A percentile compares a stretch with the other conserved stretches of the same genome.
Conservation (phyloP, 2,113 vertebrate species). For the Archocentrus centrarchus region DNA sequence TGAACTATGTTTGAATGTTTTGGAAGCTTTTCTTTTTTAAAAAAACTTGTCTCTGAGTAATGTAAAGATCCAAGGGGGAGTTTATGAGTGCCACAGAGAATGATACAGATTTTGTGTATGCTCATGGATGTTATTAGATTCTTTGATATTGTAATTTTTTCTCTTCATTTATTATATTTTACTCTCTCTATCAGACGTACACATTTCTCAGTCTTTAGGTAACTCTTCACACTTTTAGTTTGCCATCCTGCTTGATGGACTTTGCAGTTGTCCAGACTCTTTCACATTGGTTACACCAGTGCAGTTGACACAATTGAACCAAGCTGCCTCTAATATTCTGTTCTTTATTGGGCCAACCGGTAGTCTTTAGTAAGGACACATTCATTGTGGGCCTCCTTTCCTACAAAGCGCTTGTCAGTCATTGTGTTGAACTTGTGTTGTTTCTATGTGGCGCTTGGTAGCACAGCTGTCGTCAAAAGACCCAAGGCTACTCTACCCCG, state of each 20-base stretch:
- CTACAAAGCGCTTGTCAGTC: constrained; percentile 80
- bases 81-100: neutral
- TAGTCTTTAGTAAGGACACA: constrained; percentile 72
- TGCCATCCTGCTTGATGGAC: constrained; percentile 5
- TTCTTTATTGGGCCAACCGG: constrained; percentile 67
- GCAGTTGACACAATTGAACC: constrained; percentile 39
- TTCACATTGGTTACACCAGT: constrained; percentile 23
- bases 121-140: neutral
- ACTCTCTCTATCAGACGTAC: neutral
- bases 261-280: constrained; percentile 37
- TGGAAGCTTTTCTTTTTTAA: neutral
- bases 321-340: constrained; percentile 60
- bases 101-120: fast-evolving
- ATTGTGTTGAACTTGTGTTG: constrained; percentile 79
- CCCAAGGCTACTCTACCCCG: constrained; percentile 65
- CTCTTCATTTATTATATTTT: fast-evolving
- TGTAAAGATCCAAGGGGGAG: neutral
- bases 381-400: constrained; percentile 74
- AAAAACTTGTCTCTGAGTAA: neutral
- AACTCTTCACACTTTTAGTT: neutral
- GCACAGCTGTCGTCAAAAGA: constrained; percentile 80
- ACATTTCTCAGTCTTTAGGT: neutral
- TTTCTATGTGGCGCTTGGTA: constrained; percentile 69
- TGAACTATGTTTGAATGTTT: neutral
- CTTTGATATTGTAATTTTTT: neutral